Percentiles rank a stretch among this genome's conserved stretches.
Evolutionary conservation across 2,888 invertebrate species (phyloP).

Genomic region (Acleris sparsana): DNA sequence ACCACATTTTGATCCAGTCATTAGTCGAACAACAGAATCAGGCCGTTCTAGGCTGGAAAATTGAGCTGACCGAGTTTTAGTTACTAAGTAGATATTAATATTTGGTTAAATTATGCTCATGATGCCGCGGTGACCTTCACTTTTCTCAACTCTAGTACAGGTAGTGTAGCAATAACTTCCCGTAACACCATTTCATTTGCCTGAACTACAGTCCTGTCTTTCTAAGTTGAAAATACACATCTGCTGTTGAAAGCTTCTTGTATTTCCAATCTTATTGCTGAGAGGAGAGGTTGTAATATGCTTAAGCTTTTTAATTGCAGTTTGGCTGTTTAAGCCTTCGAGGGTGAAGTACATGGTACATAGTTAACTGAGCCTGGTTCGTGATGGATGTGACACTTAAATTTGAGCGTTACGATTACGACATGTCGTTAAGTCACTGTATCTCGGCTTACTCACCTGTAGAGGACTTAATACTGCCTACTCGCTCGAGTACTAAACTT

Average conservation of each 20-base stretch:
- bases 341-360: slow-evolving; percentile 10
- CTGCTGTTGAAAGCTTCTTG: too few relatives aligned
- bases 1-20: background rate
- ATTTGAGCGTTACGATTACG: slow-evolving; percentile 45
- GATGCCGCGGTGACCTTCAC: background rate
- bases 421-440: slow-evolving; percentile 40
- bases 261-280: too few relatives aligned
- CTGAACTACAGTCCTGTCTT: background rate
- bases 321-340: too few relatives aligned
- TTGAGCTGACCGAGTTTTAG: too few relatives aligned
- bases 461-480: slow-evolving; percentile 21
- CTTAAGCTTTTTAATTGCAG: too few relatives aligned
- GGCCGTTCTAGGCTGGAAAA: too few relatives aligned
- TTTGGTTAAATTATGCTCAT: background rate
- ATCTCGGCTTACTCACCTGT: slow-evolving; percentile 37
- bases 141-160: background rate
- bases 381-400: slow-evolving; percentile 43
- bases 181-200: slow-evolving; percentile 11
- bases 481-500: slow-evolving; percentile 24
- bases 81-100: background rate
- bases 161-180: slow-evolving; percentile 13
- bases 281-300: too few relatives aligned
- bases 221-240: too few relatives aligned
- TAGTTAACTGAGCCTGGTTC: slow-evolving; percentile 28
- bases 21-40: too few relatives aligned